Evolutionary conservation across 1,140 invertebrate genomes (phyloP).

Genomic region (Drosophila littoralis): DNA sequence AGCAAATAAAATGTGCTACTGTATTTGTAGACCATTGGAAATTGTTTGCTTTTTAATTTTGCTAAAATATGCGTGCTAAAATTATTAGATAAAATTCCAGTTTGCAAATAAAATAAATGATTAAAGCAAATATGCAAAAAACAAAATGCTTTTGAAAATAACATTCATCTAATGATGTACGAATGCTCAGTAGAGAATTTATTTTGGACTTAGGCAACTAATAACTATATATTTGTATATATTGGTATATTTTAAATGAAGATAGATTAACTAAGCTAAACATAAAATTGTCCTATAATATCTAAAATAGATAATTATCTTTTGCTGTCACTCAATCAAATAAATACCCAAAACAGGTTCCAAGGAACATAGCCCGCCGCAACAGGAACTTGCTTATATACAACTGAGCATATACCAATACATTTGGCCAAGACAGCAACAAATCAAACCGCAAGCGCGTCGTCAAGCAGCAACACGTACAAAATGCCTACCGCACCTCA

Average conservation of each 20-base stretch:
- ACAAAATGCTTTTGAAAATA: neutral
- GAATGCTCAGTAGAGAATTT: no score
- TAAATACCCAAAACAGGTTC: neutral
- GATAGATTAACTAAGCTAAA: no score
- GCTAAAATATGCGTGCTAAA: no score
- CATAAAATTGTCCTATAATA: no score
- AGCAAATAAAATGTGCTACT: neutral
- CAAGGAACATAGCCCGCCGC: neutral
- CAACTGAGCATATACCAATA: neutral
- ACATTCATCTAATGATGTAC: no score
- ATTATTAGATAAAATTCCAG: no score
- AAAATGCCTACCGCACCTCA: slow-evolving; percentile 38
- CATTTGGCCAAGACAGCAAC: slow-evolving; percentile 43
- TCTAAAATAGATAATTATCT: neutral
- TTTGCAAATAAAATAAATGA: neutral
- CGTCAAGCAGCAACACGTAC: slow-evolving; percentile 60
- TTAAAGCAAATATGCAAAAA: neutral
- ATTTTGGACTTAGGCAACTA: no score
- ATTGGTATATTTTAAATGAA: no score
- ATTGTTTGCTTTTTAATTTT: no score
- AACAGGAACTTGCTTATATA: slow-evolving; percentile 35
- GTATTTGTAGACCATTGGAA: no score
- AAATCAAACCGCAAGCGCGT: slow-evolving; percentile 55
- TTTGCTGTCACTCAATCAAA: neutral
- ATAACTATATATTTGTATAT: no score